Base-by-base conservation (phyloP, 1,140 invertebrate genomes). In the Formica exsecta region DNA sequence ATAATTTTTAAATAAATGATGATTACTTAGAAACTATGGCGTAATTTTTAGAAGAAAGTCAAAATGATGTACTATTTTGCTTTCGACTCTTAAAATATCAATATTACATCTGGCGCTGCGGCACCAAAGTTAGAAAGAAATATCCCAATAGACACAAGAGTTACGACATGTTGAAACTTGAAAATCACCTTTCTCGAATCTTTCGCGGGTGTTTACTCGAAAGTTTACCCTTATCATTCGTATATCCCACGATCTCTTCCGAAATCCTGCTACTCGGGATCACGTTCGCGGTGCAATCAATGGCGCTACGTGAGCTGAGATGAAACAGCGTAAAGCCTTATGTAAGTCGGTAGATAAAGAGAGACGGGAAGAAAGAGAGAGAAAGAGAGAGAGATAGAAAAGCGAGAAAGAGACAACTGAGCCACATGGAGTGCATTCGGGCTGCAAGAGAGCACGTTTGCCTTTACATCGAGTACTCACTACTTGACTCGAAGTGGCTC, bases 281-380 rank as follows among this genome's bases (percentile, higher is more conserved):
- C 79, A 83, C 79, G 79, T 83, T 13, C 54, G 54, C 25, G 79
- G 38, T 4, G 68, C 79, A 74, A 74, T 83, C 79, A 83, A 83
- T 83, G 68, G 54, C 51, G 51, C 54, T 83, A 83, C 79, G 79
- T 83, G 79, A 81, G 51, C 66, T 25, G 54, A 74, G 68, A 83
- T 83, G 38, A 83, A 83, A 74, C 68, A 36, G 44, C 25, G 25
- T 51, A 51, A 16, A 41, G 29, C 25, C 70, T 25, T 51, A 32
- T n/a, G 44, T 25, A 83, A 80, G 48, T 70, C 68, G 13, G 65
- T n/a, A 1, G 38, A 32, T 22, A 36, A 73, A 38, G 38, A 22
- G 62, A 19, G 16, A n/a, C n/a, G 22, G 13, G 1, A 13, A 6
- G 16, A 13, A 9, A 29, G 3, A n/a, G 4, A 16, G 25, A 41